phyloP scores from a whole-genome alignment of 2,797 vertebrate genomes.

The Pseudochirops corinnae region DNA sequence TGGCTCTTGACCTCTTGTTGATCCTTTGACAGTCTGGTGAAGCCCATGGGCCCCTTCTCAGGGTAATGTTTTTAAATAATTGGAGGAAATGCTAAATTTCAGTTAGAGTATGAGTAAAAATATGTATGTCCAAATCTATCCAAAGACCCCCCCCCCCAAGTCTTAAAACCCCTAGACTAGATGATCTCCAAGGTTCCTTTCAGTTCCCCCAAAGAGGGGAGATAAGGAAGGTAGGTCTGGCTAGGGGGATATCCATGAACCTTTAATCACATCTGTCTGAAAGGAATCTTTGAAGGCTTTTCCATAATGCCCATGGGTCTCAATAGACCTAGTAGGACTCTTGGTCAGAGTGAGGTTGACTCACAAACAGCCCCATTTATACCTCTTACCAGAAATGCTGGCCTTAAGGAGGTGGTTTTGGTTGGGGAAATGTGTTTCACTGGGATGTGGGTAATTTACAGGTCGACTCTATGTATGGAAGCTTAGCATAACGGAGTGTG shows the following conservation, averaged over 20 bases:
- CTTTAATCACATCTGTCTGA: neutral
- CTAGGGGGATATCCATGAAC: neutral
- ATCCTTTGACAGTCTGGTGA: neutral
- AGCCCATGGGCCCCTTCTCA: neutral
- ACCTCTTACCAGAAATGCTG: neutral
- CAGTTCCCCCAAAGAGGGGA: neutral
- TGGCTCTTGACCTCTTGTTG: neutral
- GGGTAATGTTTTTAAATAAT: neutral
- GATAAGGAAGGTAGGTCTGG: neutral
- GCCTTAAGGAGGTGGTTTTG: neutral
- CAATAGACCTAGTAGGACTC: neutral
- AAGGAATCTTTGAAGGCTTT: neutral
- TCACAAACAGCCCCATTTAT: neutral
- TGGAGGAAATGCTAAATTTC: neutral
- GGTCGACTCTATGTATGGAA: neutral
- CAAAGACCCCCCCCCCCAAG: neutral
- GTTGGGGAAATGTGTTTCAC: neutral
- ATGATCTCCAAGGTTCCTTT: neutral
- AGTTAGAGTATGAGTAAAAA: neutral
- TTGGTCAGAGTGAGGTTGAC: neutral
- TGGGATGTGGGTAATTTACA: neutral
- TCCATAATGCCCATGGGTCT: neutral
- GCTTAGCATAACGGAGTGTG: neutral
- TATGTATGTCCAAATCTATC: neutral
- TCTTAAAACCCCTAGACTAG: neutral